A percentile compares a stretch with the other conserved stretches of the same genome.
phyloP scores from a whole-genome alignment of 2,797 vertebrate species.

The Pelobates cultripes region DNA sequence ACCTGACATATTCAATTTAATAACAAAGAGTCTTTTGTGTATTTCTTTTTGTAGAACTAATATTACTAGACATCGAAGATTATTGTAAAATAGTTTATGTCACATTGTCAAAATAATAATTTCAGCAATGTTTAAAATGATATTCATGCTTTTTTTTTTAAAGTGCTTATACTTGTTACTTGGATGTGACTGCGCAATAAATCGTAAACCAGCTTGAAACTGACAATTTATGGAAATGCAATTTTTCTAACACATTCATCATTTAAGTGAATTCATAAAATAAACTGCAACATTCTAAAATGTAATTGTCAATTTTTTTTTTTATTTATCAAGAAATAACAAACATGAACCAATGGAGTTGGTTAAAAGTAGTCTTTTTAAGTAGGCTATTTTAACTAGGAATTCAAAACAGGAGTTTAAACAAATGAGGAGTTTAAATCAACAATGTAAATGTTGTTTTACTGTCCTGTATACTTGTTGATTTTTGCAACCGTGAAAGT shows the following conservation, averaged over 20 bases:
- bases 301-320: neutral
- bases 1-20: constrained; percentile 14
- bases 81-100: constrained; percentile 4
- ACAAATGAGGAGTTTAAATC: no score
- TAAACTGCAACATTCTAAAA: neutral
- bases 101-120: neutral
- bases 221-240: neutral
- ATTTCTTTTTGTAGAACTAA: neutral
- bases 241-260: neutral
- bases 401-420: no score
- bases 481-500: no score
- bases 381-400: no score
- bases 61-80: constrained; percentile 1
- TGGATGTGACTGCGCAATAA: neutral
- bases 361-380: no score
- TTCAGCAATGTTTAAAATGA: neutral
- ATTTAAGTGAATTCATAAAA: neutral
- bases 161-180: neutral
- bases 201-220: neutral
- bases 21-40: neutral
- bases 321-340: no score
- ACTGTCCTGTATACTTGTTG: no score
- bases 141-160: neutral
- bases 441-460: no score
- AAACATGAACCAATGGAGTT: no score